Conservation (phyloP, 2,888 invertebrate genomes). For the Chromoteleia sp. region DNA sequence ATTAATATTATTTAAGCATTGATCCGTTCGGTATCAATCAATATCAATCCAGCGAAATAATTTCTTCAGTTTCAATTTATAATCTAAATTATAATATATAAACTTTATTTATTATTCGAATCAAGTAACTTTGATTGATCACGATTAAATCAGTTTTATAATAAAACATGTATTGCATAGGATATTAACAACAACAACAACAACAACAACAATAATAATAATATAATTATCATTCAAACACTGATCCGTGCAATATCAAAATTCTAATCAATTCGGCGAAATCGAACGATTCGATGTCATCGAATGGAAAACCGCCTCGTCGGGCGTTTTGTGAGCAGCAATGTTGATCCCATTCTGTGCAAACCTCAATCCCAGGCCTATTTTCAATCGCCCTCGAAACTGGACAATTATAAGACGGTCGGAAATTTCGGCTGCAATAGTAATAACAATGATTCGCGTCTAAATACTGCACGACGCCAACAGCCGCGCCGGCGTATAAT, state of each 20-base stretch:
- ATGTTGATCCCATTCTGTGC: background rate
- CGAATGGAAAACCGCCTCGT: constrained; percentile 7
- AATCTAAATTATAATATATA: too few relatives aligned
- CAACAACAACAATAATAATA: background rate
- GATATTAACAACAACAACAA: background rate
- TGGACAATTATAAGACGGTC: constrained; percentile 38
- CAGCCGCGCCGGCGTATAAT: constrained; percentile 28
- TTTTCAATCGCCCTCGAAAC: constrained; percentile 33
- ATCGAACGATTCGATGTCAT: constrained; percentile 20
- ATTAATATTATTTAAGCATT: too few relatives aligned
- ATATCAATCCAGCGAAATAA: too few relatives aligned
- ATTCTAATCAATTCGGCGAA: constrained; percentile 8
- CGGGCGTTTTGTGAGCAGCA: constrained; percentile 11
- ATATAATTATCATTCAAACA: too few relatives aligned
- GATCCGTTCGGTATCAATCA: too few relatives aligned
- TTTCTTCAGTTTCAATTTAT: too few relatives aligned
- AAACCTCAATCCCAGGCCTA: constrained; percentile 14
- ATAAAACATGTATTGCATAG: too few relatives aligned
- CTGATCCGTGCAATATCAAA: constrained; percentile 18
- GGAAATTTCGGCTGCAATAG: constrained; percentile 32
- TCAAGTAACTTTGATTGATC: too few relatives aligned
- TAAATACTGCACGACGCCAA: constrained; percentile 36
- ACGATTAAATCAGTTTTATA: too few relatives aligned
- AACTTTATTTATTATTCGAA: too few relatives aligned
- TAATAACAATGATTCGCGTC: constrained; percentile 40